phyloP scores from a whole-genome alignment of 2,888 invertebrate species.

The Ametastegia equiseti region DNA sequence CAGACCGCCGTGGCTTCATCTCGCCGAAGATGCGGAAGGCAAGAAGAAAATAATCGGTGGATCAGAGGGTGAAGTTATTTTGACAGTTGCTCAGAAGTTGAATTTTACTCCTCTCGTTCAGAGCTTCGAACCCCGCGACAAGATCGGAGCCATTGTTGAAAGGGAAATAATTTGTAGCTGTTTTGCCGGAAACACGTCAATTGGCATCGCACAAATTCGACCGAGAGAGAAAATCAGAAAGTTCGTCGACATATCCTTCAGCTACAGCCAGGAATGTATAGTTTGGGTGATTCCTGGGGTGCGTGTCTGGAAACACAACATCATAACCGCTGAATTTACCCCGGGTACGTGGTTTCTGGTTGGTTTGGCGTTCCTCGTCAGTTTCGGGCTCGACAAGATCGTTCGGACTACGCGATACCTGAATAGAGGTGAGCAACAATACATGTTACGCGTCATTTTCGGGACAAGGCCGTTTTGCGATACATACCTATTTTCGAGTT shows the following conservation, averaged over 20 bases:
- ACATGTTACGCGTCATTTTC: no score
- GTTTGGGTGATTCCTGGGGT: conserved; percentile 30
- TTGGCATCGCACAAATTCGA: conserved; percentile 17
- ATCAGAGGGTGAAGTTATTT: not conserved
- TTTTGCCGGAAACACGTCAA: not conserved
- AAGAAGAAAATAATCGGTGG: not conserved
- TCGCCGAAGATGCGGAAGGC: not conserved
- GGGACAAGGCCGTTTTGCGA: no score
- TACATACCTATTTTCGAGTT: no score
- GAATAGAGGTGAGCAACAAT: not conserved
- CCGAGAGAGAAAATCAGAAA: not conserved
- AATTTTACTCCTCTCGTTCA: not conserved
- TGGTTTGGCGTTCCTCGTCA: not conserved
- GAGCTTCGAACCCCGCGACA: not conserved
- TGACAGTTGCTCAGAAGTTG: not conserved
- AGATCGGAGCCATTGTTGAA: no score
- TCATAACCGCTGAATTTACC: not conserved
- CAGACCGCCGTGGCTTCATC: not conserved
- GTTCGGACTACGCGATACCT: not conserved
- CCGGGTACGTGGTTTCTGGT: conserved; percentile 1
- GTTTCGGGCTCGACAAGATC: not conserved
- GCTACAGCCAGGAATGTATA: not conserved
- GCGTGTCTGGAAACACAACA: no score
- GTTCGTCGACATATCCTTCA: not conserved
- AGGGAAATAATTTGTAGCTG: not conserved